These are phyloP conservation scores for Lemur catta DNA, from an alignment of 2,797 vertebrate species.

Conservation along the genomic window DNA sequence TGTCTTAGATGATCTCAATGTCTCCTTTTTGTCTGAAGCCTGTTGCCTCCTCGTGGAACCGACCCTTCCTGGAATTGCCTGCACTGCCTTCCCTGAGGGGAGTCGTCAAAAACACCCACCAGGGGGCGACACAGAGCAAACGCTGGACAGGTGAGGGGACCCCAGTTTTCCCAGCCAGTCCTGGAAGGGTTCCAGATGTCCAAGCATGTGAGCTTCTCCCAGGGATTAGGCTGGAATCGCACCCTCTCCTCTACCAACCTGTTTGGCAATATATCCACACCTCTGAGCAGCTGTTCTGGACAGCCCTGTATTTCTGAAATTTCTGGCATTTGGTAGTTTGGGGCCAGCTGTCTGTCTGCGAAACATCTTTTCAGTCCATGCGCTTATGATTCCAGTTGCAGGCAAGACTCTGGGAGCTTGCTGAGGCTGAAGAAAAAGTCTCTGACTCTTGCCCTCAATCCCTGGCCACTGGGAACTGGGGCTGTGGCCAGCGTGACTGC, in stretches of 20 bases:
- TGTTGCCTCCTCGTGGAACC: neutral
- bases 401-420: neutral
- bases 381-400: neutral
- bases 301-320: neutral
- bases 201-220: neutral
- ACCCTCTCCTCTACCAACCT: neutral
- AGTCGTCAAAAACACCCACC: slow-evolving; percentile 23
- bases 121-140: slow-evolving; percentile 23
- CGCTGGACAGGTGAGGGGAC: neutral
- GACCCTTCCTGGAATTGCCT: neutral
- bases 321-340: neutral
- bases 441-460: neutral
- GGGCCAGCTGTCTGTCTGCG: neutral
- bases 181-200: neutral
- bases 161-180: neutral
- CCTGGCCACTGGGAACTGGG: neutral
- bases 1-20: fast-evolving
- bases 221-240: neutral
- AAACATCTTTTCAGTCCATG: neutral
- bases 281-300: neutral
- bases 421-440: fast-evolving
- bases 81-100: fast-evolving
- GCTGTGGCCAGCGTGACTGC: fast-evolving
- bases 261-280: neutral
- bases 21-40: neutral